Conservation (phyloP, 2,888 invertebrate species). For the Chamaedrilus cognettii region DNA sequence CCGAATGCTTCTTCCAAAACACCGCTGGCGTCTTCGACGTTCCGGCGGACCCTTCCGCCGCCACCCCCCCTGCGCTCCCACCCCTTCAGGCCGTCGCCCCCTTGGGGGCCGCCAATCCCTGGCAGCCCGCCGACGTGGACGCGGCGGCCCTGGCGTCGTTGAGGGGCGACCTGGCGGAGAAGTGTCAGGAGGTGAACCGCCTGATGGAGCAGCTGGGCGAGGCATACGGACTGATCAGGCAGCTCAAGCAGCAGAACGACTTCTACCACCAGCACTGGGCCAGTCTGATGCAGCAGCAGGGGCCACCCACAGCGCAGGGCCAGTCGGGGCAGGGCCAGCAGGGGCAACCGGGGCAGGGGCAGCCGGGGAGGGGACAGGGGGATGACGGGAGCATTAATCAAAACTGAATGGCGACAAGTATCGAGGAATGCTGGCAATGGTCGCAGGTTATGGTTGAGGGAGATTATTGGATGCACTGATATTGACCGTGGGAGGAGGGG, state of each 20-base stretch:
- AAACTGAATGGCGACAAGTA: too few species aligned
- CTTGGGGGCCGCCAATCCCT: neutral
- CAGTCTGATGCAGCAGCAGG: neutral
- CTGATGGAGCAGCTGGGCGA: constrained; percentile 38
- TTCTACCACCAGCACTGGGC: constrained; percentile 18
- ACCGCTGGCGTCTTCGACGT: neutral
- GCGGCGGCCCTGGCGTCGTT: constrained; percentile 33
- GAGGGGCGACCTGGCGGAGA: constrained; percentile 37
- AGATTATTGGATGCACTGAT: too few species aligned
- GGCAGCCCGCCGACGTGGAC: constrained; percentile 16
- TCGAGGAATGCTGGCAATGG: too few species aligned
- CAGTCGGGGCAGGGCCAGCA: too few species aligned
- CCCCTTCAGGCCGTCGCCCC: neutral
- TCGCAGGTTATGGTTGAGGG: too few species aligned
- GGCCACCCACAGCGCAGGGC: too few species aligned
- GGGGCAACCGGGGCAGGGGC: too few species aligned
- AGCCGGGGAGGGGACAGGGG: too few species aligned
- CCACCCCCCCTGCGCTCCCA: neutral
- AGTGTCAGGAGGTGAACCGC: constrained; percentile 38
- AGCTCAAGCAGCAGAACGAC: constrained; percentile 29
- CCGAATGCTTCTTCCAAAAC: neutral
- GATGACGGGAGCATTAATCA: too few species aligned
- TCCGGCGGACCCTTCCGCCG: neutral
- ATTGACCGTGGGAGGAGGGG: too few species aligned
- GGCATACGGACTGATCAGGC: constrained; percentile 36